phyloP scores from a whole-genome alignment of 35 echinoderm and acorn worm species.

The Stichopus chloronotus region DNA sequence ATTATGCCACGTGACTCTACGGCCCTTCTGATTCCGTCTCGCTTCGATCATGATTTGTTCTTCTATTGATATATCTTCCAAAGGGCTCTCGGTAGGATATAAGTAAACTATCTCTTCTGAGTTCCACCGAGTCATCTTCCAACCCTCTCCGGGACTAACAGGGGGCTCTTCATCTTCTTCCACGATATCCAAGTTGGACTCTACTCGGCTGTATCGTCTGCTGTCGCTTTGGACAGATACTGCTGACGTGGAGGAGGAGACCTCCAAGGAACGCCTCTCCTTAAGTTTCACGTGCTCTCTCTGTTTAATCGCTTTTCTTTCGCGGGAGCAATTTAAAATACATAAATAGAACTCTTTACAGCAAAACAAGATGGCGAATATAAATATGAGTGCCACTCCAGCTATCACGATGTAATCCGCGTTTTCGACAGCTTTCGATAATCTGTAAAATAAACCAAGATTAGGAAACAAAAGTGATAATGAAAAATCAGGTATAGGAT shows the following conservation, averaged over 20 bases:
- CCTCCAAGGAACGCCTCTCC: not conserved
- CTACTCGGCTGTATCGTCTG: conserved; percentile 1
- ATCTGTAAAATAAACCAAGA: not conserved
- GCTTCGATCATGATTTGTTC: not conserved
- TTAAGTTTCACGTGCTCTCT: conserved; percentile 2
- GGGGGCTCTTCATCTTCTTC: conserved; percentile 17
- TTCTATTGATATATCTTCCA: not conserved
- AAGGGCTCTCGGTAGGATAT: not conserved
- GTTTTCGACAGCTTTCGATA: not conserved
- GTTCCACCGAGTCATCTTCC: conserved; percentile 26
- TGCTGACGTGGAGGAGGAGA: not conserved
- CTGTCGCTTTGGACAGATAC: conserved; percentile 13
- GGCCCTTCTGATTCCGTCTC: not conserved
- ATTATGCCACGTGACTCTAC: conserved; percentile 30
- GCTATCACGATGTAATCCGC: conserved; percentile 30
- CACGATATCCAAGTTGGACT: not conserved
- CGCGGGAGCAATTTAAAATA: conserved; percentile 18
- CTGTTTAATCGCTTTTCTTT: not conserved
- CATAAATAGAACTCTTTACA: conserved; percentile 31
- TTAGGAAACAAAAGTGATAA: not conserved
- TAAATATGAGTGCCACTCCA: not conserved
- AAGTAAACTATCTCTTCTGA: conserved; percentile 19
- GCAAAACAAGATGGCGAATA: conserved; percentile 25
- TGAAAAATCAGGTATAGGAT: not conserved
- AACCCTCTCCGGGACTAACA: not conserved